Evolutionary conservation across 2,113 vertebrate species (phyloP).

Genomic region (Pelecanus crispus): DNA sequence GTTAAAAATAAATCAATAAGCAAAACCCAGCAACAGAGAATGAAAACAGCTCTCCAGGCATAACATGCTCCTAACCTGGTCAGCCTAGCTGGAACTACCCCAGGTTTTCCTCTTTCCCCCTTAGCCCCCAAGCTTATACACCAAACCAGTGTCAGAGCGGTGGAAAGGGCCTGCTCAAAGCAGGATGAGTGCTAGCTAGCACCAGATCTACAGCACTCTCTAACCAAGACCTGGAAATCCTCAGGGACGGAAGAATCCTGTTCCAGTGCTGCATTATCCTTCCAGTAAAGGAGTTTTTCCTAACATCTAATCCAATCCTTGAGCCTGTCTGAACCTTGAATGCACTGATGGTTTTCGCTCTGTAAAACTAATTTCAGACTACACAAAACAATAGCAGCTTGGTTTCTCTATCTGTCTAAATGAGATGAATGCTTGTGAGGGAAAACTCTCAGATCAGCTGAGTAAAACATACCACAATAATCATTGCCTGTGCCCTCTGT

Average conservation of each 20-base stretch:
- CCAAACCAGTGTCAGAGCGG: not conserved
- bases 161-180: not conserved
- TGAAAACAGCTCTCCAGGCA: not conserved
- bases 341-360: not conserved
- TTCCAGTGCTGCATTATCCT: not conserved
- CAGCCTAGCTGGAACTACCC: not conserved
- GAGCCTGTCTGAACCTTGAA: not conserved
- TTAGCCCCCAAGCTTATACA: not conserved
- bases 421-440: not conserved
- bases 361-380: not conserved
- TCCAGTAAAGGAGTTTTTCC: not conserved
- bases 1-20: not conserved
- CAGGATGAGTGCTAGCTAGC: not conserved
- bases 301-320: not conserved
- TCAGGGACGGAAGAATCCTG: not conserved
- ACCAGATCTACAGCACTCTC: not conserved
- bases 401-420: not conserved
- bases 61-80: not conserved
- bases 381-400: not conserved
- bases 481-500: not conserved
- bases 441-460: not conserved
- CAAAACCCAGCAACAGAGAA: not conserved
- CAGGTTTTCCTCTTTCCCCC: not conserved
- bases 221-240: not conserved
- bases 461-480: not conserved